Conservation (phyloP, 2,113 vertebrate species). For the Phoxinus phoxinus region DNA sequence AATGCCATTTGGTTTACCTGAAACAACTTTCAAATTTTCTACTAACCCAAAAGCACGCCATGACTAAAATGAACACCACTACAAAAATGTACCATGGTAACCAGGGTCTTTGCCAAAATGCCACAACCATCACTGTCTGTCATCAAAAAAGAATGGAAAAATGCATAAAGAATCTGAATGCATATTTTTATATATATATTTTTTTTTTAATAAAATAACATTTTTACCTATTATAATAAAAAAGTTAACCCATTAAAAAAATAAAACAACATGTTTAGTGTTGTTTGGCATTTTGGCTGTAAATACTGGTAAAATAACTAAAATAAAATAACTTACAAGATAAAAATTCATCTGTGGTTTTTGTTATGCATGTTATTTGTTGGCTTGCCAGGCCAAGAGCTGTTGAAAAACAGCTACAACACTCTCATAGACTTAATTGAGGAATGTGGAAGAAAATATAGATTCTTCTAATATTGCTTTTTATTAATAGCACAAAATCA, state of each 20-base stretch:
- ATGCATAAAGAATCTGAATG: background rate
- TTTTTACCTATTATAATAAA: too few species aligned
- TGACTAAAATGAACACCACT: background rate
- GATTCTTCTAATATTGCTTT: too few species aligned
- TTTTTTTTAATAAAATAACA: background rate
- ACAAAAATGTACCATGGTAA: background rate
- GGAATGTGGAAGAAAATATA: too few species aligned
- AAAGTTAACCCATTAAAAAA: too few species aligned
- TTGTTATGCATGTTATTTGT: background rate
- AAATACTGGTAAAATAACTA: background rate
- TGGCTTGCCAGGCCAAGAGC: background rate
- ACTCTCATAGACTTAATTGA: too few species aligned
- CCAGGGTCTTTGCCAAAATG: background rate
- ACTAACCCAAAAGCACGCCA: background rate
- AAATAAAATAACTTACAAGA: background rate
- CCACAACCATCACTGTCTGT: background rate
- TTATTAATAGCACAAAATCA: too few species aligned
- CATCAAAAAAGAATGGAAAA: background rate
- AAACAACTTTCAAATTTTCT: constrained; percentile 17
- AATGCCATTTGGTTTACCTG: constrained; percentile 44
- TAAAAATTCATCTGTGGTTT: background rate
- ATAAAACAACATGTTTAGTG: too few species aligned
- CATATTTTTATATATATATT: background rate
- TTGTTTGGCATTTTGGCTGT: background rate
- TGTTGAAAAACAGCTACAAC: too few species aligned